Conservation (phyloP, 2,113 vertebrate genomes). For the Hyperoodon ampullatus region DNA sequence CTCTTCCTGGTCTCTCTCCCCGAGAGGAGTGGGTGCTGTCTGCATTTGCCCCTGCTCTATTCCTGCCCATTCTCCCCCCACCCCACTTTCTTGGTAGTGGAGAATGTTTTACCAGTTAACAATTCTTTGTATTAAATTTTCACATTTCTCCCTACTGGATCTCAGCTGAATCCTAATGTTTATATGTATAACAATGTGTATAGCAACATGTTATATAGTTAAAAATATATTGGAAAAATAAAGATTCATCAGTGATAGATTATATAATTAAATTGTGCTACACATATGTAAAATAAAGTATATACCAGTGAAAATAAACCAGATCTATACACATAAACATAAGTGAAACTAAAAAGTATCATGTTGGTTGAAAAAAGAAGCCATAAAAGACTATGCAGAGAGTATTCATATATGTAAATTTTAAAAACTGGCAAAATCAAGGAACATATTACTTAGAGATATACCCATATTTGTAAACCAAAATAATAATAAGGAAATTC, state of each 20-base stretch:
- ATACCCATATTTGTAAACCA: neutral
- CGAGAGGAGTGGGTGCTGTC: fast-evolving
- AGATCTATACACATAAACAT: neutral
- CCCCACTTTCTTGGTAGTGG: neutral
- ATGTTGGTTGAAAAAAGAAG: neutral
- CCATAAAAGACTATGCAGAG: neutral
- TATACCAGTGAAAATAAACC: neutral
- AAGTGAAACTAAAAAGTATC: neutral
- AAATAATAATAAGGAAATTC: neutral
- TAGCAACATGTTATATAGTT: neutral
- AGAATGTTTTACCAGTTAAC: neutral
- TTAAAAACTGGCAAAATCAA: neutral
- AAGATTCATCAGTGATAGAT: neutral
- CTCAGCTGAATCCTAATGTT: neutral
- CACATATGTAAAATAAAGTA: neutral
- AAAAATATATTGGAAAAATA: neutral
- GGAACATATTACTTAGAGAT: neutral
- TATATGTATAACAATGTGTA: neutral
- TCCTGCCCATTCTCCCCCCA: neutral
- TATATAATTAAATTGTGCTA: neutral
- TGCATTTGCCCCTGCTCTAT: neutral
- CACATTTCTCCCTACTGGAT: neutral
- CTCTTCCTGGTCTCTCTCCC: neutral
- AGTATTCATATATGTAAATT: neutral
- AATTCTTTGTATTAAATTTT: neutral